Evolutionary conservation across 2,888 invertebrate genomes (phyloP).

Genomic region (Tetranychus truncatus): DNA sequence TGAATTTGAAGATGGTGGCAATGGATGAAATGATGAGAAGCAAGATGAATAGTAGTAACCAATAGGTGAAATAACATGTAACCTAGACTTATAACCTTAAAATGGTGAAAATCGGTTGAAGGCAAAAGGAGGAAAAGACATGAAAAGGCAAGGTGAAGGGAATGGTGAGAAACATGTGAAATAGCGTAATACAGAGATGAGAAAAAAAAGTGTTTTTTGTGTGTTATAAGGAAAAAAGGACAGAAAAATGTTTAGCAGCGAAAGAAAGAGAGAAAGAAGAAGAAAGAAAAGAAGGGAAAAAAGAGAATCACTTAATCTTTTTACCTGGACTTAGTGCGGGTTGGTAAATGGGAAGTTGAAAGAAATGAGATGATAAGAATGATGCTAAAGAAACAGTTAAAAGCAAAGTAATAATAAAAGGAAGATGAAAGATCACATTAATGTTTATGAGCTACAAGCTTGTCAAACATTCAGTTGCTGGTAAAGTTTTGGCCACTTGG

Average conservation of each 20-base stretch:
- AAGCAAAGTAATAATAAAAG: too few relatives aligned
- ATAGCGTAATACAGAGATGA: too few relatives aligned
- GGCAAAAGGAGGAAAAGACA: neutral
- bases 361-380: neutral
- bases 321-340: neutral
- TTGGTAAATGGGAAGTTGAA: neutral
- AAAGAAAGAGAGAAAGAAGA: neutral
- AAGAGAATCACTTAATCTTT: neutral
- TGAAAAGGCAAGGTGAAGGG: neutral
- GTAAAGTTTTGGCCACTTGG: neutral
- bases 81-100: neutral
- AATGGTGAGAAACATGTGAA: neutral
- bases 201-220: too few relatives aligned
- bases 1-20: neutral
- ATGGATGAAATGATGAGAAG: neutral
- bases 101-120: neutral
- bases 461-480: neutral
- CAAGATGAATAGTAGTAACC: constrained; percentile 2
- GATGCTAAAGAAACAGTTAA: too few relatives aligned
- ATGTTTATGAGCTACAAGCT: neutral
- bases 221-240: too few relatives aligned
- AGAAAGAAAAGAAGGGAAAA: neutral
- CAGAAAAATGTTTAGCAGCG: neutral
- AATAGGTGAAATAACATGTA: neutral
- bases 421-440: neutral